phyloP scores from a whole-genome alignment of 2,888 invertebrate species.

The Meteorus colon region DNA sequence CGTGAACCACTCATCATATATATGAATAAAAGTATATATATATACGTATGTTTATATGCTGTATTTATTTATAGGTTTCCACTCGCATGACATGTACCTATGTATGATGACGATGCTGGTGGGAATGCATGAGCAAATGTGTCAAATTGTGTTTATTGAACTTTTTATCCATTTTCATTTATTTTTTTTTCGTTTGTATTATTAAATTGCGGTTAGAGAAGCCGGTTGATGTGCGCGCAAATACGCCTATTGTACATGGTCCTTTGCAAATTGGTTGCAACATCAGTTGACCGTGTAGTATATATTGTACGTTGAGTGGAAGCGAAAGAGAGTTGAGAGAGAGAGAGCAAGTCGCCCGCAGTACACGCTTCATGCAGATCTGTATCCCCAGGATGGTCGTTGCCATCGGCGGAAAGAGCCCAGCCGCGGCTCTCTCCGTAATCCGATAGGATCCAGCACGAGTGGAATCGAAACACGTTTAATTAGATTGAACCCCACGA shows the following conservation, averaged over 20 bases:
- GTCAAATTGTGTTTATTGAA: neutral
- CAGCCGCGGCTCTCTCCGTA: conserved; percentile 47
- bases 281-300: conserved; percentile 39
- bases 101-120: neutral
- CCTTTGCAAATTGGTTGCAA: conserved; percentile 41
- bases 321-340: neutral
- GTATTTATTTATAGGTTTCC: conserved; percentile 11
- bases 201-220: neutral
- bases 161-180: neutral
- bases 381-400: conserved; percentile 45
- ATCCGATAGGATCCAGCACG: conserved; percentile 53
- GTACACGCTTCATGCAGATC: conserved; percentile 42
- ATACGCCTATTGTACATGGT: conserved; percentile 15
- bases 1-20: conserved; percentile 29
- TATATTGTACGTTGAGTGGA: conserved; percentile 19
- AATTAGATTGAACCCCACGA: conserved; percentile 49
- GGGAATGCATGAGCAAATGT: neutral
- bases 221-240: neutral
- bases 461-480: conserved; percentile 51
- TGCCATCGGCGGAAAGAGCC: conserved; percentile 46
- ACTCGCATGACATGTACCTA: neutral
- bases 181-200: neutral
- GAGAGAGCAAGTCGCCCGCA: neutral
- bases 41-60: neutral
- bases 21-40: neutral